A percentile compares a stretch with the other conserved stretches of the same genome.
phyloP scores from a whole-genome alignment of 37 sponge, comb jelly and placozoan genomes.

The Axinella damicornis region DNA sequence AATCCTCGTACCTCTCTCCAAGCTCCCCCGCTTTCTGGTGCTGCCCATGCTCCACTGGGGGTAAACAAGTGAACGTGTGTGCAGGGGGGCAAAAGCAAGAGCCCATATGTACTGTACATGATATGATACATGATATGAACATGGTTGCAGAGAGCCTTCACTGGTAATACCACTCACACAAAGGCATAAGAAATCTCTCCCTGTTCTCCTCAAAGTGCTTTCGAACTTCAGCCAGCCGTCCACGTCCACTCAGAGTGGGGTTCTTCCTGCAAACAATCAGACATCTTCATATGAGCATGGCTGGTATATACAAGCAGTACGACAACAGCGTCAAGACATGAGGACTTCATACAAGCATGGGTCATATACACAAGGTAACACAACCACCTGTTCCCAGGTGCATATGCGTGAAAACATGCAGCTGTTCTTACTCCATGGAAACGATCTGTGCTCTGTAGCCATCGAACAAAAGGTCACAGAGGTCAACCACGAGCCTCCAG shows the following conservation, averaged over 20 bases:
- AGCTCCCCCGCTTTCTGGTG: slow-evolving; percentile 47
- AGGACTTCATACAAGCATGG: too few species aligned
- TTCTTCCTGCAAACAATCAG: not conserved
- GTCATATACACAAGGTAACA: too few species aligned
- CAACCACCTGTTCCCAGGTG: too few species aligned
- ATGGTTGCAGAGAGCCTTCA: too few species aligned
- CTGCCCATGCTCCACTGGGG: slow-evolving; percentile 61
- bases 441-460: slow-evolving; percentile 38
- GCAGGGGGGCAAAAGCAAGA: too few species aligned
- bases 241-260: not conserved
- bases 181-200: slow-evolving; percentile 30
- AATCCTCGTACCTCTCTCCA: slow-evolving; percentile 81
- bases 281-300: too few species aligned
- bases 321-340: too few species aligned
- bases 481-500: slow-evolving; percentile 34
- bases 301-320: too few species aligned
- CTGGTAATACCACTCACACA: slow-evolving; percentile 36
- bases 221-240: not conserved
- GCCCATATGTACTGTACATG: too few species aligned
- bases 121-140: too few species aligned
- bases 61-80: not conserved
- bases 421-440: slow-evolving; percentile 41
- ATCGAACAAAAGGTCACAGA: slow-evolving; percentile 55
- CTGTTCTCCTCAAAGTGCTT: slow-evolving; percentile 21
- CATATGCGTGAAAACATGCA: too few species aligned